Base-by-base conservation (phyloP, 2,113 vertebrate genomes). In the Thunnus maccoyii region DNA sequence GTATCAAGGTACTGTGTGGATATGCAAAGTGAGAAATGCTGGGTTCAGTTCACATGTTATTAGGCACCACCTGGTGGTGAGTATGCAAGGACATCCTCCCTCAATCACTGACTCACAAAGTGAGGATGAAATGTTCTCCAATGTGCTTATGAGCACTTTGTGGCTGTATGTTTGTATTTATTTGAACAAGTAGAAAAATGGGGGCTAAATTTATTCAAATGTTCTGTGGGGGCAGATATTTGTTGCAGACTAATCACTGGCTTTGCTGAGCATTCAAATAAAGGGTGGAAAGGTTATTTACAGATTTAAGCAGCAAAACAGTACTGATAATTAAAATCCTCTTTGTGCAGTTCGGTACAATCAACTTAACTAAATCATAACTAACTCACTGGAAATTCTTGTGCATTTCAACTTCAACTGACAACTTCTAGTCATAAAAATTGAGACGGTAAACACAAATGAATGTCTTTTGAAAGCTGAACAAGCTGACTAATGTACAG, bases 61-160 rank as follows among this genome's bases (percentile, higher is more conserved):
- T 78, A 95, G 88, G 89, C 93, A 94, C 93, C 93, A 95, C 93
- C 93, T 94, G 88, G 92, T 94, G 92, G 93, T 85, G 90, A 92
- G 61, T 62, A 87, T 87, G 90, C 83, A 90, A 78, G 81, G 80
- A 85, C 80, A 90, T 7, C 22, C 72, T 84, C 57, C 57, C 57
- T 80, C 72, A 88, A 70, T 86, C 69, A 85, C 76, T 64, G 30
- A 71, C 66, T 61, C n/a, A 63, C 62, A 69, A 67, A 81, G 32
- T 73, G 71, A 82, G 60, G 30, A 62, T 50, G 73, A 72, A 78
- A 83, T 22, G 5, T 47, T 70, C 46, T 85, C 64, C 70, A 3
- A 62, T 25, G 41, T 71, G 47, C 48, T 48, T 44, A 74, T 18
- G 10, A 73, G 55, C 44, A 61, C 11, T 50, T 47, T 69, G 44